Conservation (phyloP, 2,113 vertebrate species). For the Hippocampus mohnikei region DNA sequence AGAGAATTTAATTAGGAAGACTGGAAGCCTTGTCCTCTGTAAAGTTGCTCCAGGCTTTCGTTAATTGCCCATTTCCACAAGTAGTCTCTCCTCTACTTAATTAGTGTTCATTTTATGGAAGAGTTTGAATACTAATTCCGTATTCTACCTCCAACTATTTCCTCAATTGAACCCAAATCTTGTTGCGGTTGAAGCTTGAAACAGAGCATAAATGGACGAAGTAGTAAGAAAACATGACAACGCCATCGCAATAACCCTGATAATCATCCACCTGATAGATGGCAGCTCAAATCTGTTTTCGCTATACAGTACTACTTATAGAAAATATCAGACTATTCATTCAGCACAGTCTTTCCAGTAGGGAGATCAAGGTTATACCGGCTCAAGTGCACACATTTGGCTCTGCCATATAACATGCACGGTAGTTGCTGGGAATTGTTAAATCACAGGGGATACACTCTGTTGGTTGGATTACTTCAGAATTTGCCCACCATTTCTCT, state of each 20-base stretch:
- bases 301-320: not conserved
- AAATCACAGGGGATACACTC: slow-evolving; percentile 58
- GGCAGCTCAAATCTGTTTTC: not conserved
- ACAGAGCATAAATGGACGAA: not conserved
- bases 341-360: slow-evolving; percentile 39
- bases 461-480: slow-evolving; percentile 67
- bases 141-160: slow-evolving; percentile 44
- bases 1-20: slow-evolving; percentile 77
- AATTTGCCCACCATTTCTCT: slow-evolving; percentile 52
- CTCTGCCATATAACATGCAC: slow-evolving; percentile 49
- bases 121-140: slow-evolving; percentile 56
- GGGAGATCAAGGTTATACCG: slow-evolving; percentile 37
- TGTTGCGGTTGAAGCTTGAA: not conserved
- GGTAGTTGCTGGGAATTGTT: slow-evolving; percentile 59
- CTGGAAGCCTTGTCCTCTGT: slow-evolving; percentile 72
- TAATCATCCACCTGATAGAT: slow-evolving; percentile 75
- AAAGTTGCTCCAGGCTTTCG: slow-evolving; percentile 76
- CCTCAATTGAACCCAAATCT: slow-evolving; percentile 6
- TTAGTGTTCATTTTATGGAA: slow-evolving; percentile 65
- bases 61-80: slow-evolving; percentile 73
- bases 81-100: slow-evolving; percentile 56
- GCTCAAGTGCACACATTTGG: slow-evolving; percentile 13
- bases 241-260: slow-evolving; percentile 78
- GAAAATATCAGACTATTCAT: slow-evolving; percentile 2
- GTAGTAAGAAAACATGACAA: not conserved